Evolutionary conservation across 2,113 vertebrate genomes (phyloP).

Genomic region (Chroicocephalus ridibundus): DNA sequence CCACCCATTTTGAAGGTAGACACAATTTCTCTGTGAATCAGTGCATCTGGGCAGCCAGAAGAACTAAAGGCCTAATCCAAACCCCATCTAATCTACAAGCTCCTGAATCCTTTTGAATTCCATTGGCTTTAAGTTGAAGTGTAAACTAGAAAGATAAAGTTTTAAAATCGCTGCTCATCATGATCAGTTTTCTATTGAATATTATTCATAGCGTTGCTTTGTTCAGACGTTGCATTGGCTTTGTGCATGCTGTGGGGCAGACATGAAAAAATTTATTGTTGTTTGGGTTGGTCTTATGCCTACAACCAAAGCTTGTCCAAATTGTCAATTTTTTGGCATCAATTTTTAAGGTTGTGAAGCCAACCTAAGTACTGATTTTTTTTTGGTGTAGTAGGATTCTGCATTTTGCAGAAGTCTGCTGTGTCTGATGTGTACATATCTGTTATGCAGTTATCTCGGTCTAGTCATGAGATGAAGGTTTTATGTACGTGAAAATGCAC

Average conservation of each 20-base stretch:
- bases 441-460: fast-evolving
- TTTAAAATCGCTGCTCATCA: not conserved
- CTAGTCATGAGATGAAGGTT: not conserved
- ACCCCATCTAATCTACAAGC: not conserved
- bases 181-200: not conserved
- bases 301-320: not conserved
- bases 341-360: not conserved
- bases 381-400: not conserved
- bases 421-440: not conserved
- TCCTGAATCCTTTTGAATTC: not conserved
- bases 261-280: not conserved
- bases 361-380: not conserved
- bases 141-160: not conserved
- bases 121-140: not conserved
- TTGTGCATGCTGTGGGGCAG: not conserved
- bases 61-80: not conserved
- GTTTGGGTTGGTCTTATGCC: not conserved
- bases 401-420: not conserved
- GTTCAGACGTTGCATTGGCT: not conserved
- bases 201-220: not conserved
- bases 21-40: not conserved
- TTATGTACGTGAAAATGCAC: not conserved
- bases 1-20: not conserved
- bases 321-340: not conserved
- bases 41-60: not conserved